Percentiles rank a stretch among this genome's conserved stretches.
These are phyloP conservation scores for Rhopalosiphum maidis DNA, from an alignment of 1,140 invertebrate genomes.

Conservation along the genomic window DNA sequence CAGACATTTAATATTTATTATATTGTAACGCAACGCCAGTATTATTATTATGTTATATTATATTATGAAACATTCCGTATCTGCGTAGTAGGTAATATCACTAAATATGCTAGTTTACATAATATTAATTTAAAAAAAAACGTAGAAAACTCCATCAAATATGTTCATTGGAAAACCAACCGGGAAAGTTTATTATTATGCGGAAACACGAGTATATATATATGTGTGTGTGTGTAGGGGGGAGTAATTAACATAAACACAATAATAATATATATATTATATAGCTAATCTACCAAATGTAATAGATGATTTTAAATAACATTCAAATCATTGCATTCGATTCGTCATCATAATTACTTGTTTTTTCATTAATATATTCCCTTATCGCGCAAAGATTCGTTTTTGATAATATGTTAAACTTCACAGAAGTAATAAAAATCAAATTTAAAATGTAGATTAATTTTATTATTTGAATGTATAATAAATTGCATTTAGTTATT, in stretches of 20 bases:
- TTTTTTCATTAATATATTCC: not conserved
- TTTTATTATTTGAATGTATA: not conserved
- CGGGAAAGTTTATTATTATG: not conserved
- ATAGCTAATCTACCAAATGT: not conserved
- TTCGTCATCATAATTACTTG: not conserved
- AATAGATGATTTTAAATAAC: not conserved
- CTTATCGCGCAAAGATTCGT: not conserved
- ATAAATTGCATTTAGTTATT: not conserved
- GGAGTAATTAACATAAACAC: too few relatives aligned
- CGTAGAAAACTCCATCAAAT: not conserved
- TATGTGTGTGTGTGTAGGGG: not conserved
- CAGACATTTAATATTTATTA: not conserved
- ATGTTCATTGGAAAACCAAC: not conserved
- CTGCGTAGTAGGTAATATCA: not conserved
- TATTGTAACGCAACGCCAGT: not conserved
- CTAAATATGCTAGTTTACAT: not conserved
- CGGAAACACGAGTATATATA: not conserved
- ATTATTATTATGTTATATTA: not conserved
- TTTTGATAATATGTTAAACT: too few relatives aligned
- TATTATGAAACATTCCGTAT: not conserved
- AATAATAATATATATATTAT: too few relatives aligned
- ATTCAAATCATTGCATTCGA: not conserved
- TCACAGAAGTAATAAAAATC: constrained; percentile 1
- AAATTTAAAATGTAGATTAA: not conserved
- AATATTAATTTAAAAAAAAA: not conserved